Percentiles rank a stretch among this genome's conserved stretches.
phyloP scores from a whole-genome alignment of 2,113 vertebrate species.

The Pygoscelis adeliae region DNA sequence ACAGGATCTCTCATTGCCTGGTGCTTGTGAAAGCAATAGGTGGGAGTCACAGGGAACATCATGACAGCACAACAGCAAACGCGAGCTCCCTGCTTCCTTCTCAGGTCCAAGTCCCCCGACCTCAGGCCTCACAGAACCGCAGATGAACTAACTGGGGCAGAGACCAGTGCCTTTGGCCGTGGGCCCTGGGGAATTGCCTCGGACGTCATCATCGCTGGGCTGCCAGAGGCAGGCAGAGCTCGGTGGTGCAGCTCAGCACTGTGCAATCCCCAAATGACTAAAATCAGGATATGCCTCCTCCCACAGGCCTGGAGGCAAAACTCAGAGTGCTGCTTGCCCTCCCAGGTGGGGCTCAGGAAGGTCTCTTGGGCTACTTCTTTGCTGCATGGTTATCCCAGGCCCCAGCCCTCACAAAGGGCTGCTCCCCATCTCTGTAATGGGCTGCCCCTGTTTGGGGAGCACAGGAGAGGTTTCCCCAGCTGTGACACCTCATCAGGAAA shows the following conservation, averaged over 20 bases:
- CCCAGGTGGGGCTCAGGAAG: not conserved
- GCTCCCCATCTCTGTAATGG: accelerated
- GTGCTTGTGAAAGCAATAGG: not conserved
- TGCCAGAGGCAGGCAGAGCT: not conserved
- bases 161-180: accelerated
- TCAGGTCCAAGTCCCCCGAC: accelerated
- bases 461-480: not conserved
- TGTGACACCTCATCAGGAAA: not conserved
- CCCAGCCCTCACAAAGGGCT: not conserved
- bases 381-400: not conserved
- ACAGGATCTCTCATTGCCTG: accelerated
- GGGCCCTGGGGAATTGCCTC: accelerated
- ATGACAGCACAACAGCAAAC: not conserved
- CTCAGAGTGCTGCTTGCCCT: not conserved
- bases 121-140: accelerated
- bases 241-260: not conserved
- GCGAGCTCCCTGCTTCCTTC: not conserved
- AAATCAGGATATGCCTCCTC: not conserved
- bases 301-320: not conserved
- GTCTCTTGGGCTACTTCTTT: not conserved
- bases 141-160: not conserved
- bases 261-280: not conserved
- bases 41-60: not conserved
- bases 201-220: accelerated
- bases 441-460: not conserved